Percentiles rank a stretch among this genome's conserved stretches.
phyloP scores from a whole-genome alignment of 92 coral and sea anemone genomes.

The Pocillopora meandrina region DNA sequence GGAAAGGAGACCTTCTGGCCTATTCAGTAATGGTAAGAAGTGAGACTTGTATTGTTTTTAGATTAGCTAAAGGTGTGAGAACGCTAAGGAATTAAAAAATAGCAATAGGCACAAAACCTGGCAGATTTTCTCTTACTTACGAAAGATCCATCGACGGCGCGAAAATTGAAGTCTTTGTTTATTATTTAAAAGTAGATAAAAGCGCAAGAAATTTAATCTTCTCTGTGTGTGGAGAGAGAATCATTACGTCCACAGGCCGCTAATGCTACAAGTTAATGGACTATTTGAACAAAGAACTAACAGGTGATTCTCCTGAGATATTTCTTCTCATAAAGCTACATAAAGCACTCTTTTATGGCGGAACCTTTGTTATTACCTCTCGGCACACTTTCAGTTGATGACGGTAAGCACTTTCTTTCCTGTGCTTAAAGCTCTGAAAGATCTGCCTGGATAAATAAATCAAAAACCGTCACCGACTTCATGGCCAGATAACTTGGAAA shows the following conservation, averaged over 20 bases:
- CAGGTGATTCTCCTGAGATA: constrained; percentile 40
- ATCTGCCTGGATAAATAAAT: not conserved
- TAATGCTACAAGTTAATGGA: constrained; percentile 43
- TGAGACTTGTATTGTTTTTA: constrained; percentile 19
- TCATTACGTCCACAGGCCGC: constrained; percentile 27
- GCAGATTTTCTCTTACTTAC: constrained; percentile 6
- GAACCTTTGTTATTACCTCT: constrained; percentile 16
- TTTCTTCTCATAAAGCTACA: constrained; percentile 20
- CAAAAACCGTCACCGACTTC: not conserved
- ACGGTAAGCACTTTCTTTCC: constrained; percentile 8
- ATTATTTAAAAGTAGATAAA: not conserved
- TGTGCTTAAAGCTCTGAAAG: constrained; percentile 5
- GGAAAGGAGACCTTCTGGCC: not conserved
- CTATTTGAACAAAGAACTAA: constrained; percentile 21
- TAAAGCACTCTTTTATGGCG: constrained; percentile 17
- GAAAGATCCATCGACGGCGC: not conserved
- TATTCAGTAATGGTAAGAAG: constrained; percentile 32
- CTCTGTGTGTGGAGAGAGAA: constrained; percentile 1
- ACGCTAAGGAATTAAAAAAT: not conserved
- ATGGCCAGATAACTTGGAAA: not conserved
- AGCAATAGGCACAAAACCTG: not conserved
- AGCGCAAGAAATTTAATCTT: constrained; percentile 8
- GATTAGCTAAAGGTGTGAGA: constrained; percentile 31
- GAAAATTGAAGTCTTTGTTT: not conserved
- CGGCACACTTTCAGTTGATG: not conserved